phyloP scores from a whole-genome alignment of 2,113 vertebrate species.

The Laterallus jamaicensis region DNA sequence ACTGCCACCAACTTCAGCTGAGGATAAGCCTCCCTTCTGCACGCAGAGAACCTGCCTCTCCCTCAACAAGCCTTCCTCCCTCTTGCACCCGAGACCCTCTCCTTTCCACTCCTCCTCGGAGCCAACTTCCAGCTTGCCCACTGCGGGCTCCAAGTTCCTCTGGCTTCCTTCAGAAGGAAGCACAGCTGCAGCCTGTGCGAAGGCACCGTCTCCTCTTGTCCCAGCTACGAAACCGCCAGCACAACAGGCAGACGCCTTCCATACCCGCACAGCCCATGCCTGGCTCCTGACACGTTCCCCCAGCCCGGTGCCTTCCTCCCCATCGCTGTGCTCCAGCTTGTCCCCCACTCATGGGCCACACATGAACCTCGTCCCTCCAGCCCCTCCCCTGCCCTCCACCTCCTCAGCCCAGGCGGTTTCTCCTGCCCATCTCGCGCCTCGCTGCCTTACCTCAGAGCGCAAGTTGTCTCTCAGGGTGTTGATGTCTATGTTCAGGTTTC shows the following conservation, averaged over 20 bases:
- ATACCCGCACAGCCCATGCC: fast-evolving
- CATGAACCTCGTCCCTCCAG: fast-evolving
- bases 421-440: neutral
- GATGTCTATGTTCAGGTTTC: conserved; percentile 84
- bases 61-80: neutral
- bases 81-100: fast-evolving
- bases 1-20: fast-evolving
- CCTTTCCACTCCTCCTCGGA: neutral
- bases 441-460: conserved; percentile 81
- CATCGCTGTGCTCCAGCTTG: neutral
- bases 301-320: neutral
- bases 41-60: neutral
- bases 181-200: neutral
- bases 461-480: conserved; percentile 78
- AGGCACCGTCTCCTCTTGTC: neutral
- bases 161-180: neutral
- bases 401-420: neutral
- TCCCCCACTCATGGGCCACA: fast-evolving
- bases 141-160: neutral
- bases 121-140: neutral
- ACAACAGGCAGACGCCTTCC: neutral
- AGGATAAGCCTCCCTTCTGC: neutral
- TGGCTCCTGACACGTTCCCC: neutral
- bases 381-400: neutral
- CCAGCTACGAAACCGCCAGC: neutral